A percentile compares a stretch with the other conserved stretches of the same genome.
These are phyloP conservation scores for Atethmia centrago DNA, from an alignment of 2,888 invertebrate genomes.

Conservation along the genomic window DNA sequence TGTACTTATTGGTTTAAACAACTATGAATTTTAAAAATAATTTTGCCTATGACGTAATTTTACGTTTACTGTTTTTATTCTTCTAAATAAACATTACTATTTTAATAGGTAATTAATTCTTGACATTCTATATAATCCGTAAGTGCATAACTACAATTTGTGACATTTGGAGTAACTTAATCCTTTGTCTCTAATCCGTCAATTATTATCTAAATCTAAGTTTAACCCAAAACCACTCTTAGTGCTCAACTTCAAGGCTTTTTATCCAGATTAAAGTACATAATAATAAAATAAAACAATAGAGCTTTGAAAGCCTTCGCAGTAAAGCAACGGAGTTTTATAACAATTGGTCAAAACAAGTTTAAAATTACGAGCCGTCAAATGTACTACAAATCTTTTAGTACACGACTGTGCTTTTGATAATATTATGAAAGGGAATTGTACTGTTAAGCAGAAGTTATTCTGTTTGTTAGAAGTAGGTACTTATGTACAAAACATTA, in stretches of 20 bases:
- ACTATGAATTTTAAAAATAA: background rate
- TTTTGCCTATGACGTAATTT: background rate
- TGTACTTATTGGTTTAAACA: background rate
- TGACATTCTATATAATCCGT: background rate
- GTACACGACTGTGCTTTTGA: slow-evolving; percentile 41
- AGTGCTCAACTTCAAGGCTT: slow-evolving; percentile 32
- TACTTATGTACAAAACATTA: background rate
- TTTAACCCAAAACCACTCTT: slow-evolving; percentile 15
- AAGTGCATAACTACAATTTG: background rate
- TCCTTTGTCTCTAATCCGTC: slow-evolving; percentile 15
- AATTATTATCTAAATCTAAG: slow-evolving; percentile 26
- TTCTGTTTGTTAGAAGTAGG: background rate
- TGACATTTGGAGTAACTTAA: slow-evolving; percentile 3
- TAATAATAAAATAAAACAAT: slow-evolving; percentile 74
- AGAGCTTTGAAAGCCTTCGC: slow-evolving; percentile 70
- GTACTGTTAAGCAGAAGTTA: slow-evolving; percentile 37
- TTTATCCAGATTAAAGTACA: slow-evolving; percentile 27
- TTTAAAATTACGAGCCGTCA: slow-evolving; percentile 69
- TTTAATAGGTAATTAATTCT: background rate
- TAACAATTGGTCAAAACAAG: slow-evolving; percentile 75
- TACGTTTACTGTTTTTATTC: too few species aligned
- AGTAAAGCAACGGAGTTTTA: slow-evolving; percentile 68
- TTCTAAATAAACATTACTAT: background rate
- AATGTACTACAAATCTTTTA: slow-evolving; percentile 53
- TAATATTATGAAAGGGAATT: slow-evolving; percentile 49